Conservation (phyloP, 2,113 vertebrate species). For the Regulus satrapa region DNA sequence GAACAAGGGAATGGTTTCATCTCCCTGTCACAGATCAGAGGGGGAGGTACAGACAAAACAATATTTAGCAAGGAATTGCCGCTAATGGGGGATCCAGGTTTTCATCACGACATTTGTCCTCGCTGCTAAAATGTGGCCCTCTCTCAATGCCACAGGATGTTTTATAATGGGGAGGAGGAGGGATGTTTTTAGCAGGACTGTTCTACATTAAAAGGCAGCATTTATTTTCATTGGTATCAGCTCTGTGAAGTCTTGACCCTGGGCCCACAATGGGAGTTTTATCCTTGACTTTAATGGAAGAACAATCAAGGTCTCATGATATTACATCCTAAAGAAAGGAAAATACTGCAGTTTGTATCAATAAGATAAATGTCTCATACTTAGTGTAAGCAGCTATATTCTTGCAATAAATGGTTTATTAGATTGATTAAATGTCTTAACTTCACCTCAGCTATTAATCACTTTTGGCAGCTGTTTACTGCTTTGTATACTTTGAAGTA, state of each 20-base stretch:
- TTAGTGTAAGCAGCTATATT: background rate
- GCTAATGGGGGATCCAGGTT: background rate
- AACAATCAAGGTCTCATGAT: constrained; percentile 17
- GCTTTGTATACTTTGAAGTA: constrained; percentile 44
- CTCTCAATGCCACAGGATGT: constrained; percentile 32
- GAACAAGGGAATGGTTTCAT: background rate
- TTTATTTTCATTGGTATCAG: constrained; percentile 38
- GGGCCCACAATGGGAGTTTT: constrained; percentile 8
- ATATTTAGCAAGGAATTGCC: background rate
- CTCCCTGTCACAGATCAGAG: background rate
- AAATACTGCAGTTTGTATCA: constrained; percentile 22
- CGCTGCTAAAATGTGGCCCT: background rate
- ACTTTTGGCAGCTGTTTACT: constrained; percentile 56
- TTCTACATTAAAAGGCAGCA: constrained; percentile 32
- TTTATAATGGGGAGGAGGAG: background rate
- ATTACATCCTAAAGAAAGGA: constrained; percentile 4
- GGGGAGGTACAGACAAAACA: background rate
- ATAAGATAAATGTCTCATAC: constrained; percentile 20
- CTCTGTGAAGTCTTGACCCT: constrained; percentile 30
- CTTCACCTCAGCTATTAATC: constrained; percentile 54
- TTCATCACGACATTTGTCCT: constrained; percentile 34
- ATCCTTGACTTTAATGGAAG: constrained; percentile 51
- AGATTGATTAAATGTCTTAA: constrained; percentile 52
- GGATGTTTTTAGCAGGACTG: background rate
- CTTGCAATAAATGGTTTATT: constrained; percentile 47